Percentiles rank a stretch among this genome's conserved stretches.
phyloP scores from a whole-genome alignment of 2,797 vertebrate genomes.

The Etheostoma nigrum region DNA sequence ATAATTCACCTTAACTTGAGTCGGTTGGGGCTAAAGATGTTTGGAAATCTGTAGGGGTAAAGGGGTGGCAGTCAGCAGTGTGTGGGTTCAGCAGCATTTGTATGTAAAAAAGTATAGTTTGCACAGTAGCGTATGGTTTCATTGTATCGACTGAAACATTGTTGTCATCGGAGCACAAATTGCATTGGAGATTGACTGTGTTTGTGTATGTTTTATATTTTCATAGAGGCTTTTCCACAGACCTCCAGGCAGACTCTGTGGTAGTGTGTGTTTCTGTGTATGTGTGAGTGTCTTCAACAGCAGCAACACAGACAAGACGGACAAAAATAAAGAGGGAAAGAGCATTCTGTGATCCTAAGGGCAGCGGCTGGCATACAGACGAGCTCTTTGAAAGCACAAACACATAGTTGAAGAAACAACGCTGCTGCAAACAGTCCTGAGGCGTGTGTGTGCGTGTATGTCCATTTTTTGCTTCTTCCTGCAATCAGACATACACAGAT shows the following conservation, averaged over 20 bases:
- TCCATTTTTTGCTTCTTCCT: conserved; percentile 32
- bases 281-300: conserved; percentile 16
- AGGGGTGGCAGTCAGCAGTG: background rate
- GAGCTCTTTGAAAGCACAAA: conserved; percentile 54
- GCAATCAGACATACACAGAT: conserved; percentile 34
- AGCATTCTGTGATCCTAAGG: conserved; percentile 56
- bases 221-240: conserved; percentile 22
- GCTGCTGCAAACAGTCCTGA: conserved; percentile 58
- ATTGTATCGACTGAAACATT: background rate
- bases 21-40: too few species aligned
- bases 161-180: background rate
- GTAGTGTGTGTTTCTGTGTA: conserved; percentile 1
- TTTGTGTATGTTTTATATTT: conserved; percentile 22
- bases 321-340: conserved; percentile 49
- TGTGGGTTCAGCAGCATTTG: background rate
- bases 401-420: conserved; percentile 41
- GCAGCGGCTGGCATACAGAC: conserved; percentile 60
- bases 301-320: conserved; percentile 25
- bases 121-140: background rate
- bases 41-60: too few species aligned
- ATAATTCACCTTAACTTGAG: too few species aligned
- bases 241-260: conserved; percentile 41
- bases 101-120: background rate
- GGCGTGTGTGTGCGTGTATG: conserved; percentile 27
- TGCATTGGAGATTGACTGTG: conserved; percentile 3